Evolutionary conservation across 2,888 invertebrate species (phyloP), one percentile per base, ranked within the genome.

Genomic region (Agonum fuliginosum): DNA sequence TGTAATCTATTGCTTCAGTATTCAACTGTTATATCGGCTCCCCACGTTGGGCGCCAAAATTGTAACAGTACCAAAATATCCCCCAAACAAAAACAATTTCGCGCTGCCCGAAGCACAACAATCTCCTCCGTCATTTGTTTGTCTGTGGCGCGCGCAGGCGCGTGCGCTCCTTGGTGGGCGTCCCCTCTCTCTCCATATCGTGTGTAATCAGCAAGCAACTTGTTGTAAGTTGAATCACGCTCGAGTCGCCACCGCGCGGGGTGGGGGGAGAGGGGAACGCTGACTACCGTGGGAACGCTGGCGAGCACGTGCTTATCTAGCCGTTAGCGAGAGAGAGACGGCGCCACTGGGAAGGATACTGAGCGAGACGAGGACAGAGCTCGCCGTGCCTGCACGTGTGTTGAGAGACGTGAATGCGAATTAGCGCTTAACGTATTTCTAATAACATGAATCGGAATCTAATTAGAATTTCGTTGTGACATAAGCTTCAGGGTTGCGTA

Each of bases 181-280:
- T 19, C 46, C 14, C 22, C 58, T 54, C 12, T 58, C 58, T 62
- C 30, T 17, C 30, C n/a, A 27, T 6, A 8, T 10, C 62, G 73
- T 43, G 73, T 73, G 73, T 58, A 73, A 73, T 73, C 73, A 73
- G 62, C 73, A 51, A 58, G 58, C 73, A 73, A 73, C 73, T 73
- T 73, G 73, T 73, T 71, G 75, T 75, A 75, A 75, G 75, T 75
- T 75, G 75, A 75, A 75, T 75, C 75, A 75, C 75, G 75, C 75
- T 75, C 51, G 69, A 41, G 58, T 30, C 73, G 46, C 17, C 37
- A 27, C 51, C 30, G 17, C 73, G 37, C 24, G 37, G 24, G 20
- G 48, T 17, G 34, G 30, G 76, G 27, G 6, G 69, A 37, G 20
- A 51, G 41, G 69, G 67, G 69, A 27, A 20, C 0, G 54, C n/a